These are phyloP conservation scores for Phenacoccus solenopsis DNA, from an alignment of 1,140 invertebrate species.

Conservation along the genomic window DNA sequence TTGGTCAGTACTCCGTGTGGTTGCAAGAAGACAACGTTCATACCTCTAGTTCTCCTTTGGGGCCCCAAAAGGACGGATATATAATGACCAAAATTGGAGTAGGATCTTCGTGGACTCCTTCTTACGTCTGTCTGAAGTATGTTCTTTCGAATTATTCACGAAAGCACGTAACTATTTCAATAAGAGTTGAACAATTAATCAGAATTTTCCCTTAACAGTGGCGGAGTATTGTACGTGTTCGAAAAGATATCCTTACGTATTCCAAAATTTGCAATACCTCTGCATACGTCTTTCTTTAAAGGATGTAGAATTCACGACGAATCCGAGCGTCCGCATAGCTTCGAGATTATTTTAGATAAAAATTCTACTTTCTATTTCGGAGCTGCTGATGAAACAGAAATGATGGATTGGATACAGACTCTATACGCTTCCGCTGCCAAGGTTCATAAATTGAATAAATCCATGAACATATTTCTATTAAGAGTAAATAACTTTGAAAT, in stretches of 20 bases:
- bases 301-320: neutral
- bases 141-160: neutral
- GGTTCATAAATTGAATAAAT: neutral
- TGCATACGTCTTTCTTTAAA: neutral
- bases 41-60: neutral
- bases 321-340: neutral
- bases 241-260: neutral
- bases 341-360: neutral
- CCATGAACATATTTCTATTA: neutral
- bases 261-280: neutral
- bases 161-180: neutral
- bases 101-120: neutral
- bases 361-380: neutral
- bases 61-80: neutral
- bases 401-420: neutral
- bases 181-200: neutral
- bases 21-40: slow-evolving; percentile 7
- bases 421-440: neutral
- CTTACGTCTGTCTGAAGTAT: neutral
- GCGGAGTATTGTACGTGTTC: neutral
- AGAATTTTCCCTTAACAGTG: neutral
- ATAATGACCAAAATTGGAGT: neutral
- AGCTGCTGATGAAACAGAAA: slow-evolving; percentile 8
- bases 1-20: neutral
- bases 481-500: neutral